Base-by-base conservation (phyloP, 2,797 vertebrate species). In the Anniella stebbinsi region DNA sequence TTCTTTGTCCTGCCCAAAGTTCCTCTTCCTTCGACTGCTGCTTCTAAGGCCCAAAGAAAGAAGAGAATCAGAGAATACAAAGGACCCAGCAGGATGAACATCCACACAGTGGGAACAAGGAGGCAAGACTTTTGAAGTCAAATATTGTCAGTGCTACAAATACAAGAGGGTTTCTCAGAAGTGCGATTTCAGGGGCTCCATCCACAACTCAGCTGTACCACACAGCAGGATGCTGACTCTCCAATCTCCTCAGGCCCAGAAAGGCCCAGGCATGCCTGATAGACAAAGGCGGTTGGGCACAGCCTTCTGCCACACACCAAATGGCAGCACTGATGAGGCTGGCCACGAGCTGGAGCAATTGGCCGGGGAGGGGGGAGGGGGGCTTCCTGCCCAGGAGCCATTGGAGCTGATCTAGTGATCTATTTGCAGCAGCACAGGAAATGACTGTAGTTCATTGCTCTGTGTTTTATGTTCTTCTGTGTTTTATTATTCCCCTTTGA, bases 21-120 rank as follows among this genome's bases (percentile, higher is more conserved):
- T 51, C 51, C 51, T 69, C 67, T 90, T 87, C 95, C 88, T 93
- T 89, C 93, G 88, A 70, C 90, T 95, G 92, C 51, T 51, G 51
- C 51, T 51, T 51, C 91, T 91, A 92, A 93, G 92, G 85, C 90
- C 94, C 60, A 77, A 8, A 48, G 36, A 80, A 80, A n/a, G 9
- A 45, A 57, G 18, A 7, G 38, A 67, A 89, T 54, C 80, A 91
- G 86, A 93, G 92, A 92, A 90, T 69, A n/a, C 0, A 91, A 88
- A 25, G 36, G 87, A 92, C 54, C 0, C 11, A 57, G 90, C 57
- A 90, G 88, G 90, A 78, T 80, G 90, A 80, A 54, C 90, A 82
- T 60, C 33, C 63, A 80, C 87, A 82, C 12, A 83, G 90, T 80
- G 51, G 54, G 84, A 93, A 1, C 0, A 0, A 93, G 82, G 33